Evolutionary conservation across 2,888 invertebrate genomes (phyloP).

Genomic region (Vanessa cardui): DNA sequence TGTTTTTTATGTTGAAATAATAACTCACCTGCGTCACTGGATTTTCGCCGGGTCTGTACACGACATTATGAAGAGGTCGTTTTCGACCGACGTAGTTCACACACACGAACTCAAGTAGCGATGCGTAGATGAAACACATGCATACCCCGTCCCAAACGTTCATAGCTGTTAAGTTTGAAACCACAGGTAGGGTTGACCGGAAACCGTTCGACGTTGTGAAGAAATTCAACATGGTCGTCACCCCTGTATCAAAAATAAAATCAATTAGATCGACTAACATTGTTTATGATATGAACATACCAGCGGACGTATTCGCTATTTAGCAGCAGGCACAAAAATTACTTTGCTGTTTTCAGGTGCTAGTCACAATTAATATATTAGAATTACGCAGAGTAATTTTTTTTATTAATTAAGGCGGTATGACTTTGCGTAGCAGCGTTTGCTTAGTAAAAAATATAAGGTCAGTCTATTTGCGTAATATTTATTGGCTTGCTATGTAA

Average conservation of each 20-base stretch:
- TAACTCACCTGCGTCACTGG: conserved; percentile 92
- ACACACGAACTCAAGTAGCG: conserved; percentile 95
- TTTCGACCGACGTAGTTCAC: conserved; percentile 97
- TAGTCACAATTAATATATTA: not conserved
- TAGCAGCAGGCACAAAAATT: conserved; percentile 2
- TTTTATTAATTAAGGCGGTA: not conserved
- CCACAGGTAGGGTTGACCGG: conserved; percentile 95
- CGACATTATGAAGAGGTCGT: conserved; percentile 93
- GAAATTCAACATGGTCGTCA: conserved; percentile 99
- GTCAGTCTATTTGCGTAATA: not conserved
- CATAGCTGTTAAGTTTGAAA: conserved; percentile 97
- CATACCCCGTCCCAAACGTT: conserved; percentile 98
- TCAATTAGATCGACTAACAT: conserved; percentile 18
- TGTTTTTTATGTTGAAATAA: conserved; percentile 22
- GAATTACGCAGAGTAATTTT: not conserved
- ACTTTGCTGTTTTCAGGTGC: not conserved
- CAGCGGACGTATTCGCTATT: conserved; percentile 16
- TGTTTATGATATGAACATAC: conserved; percentile 29
- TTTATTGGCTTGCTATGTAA: not conserved
- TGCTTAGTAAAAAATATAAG: not conserved
- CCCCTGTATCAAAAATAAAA: conserved; percentile 83
- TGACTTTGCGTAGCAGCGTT: not conserved
- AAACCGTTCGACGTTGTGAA: conserved; percentile 97
- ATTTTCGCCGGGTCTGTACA: conserved; percentile 94
- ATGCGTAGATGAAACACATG: conserved; percentile 98